Conservation (phyloP, 2,888 invertebrate species). For the Volucella zonaria region DNA sequence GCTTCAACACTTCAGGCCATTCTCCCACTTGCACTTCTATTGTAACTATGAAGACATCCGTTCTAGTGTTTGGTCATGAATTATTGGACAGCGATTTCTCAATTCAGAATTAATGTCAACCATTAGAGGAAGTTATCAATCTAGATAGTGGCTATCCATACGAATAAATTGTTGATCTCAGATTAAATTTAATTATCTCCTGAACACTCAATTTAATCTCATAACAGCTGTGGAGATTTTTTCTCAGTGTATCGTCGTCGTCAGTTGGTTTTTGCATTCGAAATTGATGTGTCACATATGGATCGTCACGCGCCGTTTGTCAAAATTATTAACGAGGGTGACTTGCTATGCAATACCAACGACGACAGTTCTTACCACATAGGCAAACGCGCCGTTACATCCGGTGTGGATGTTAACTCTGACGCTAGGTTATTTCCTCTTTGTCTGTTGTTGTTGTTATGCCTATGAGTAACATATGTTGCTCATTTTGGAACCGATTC, state of each 20-base stretch:
- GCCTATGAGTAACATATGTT: not conserved
- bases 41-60: too few species aligned
- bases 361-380: conserved; percentile 26
- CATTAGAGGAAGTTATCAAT: not conserved
- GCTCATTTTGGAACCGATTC: not conserved
- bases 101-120: conserved; percentile 1
- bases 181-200: conserved; percentile 18
- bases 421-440: conserved; percentile 40
- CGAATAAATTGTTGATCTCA: not conserved
- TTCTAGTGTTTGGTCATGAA: too few species aligned
- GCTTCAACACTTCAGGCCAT: too few species aligned
- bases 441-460: conserved; percentile 18
- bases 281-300: conserved; percentile 45
- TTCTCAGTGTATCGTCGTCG: conserved; percentile 6
- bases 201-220: conserved; percentile 34
- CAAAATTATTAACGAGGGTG: conserved; percentile 38
- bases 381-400: conserved; percentile 45
- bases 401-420: conserved; percentile 39
- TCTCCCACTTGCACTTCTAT: too few species aligned
- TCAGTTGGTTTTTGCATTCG: conserved; percentile 17
- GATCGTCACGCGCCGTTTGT: conserved; percentile 68
- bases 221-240: not conserved
- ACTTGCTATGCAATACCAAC: conserved; percentile 12
- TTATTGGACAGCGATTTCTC: not conserved
- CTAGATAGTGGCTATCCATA: too few species aligned